Percentiles rank a stretch among this genome's conserved stretches.
phyloP scores from a whole-genome alignment of 1,140 invertebrate genomes.

The Eueides isabella region DNA sequence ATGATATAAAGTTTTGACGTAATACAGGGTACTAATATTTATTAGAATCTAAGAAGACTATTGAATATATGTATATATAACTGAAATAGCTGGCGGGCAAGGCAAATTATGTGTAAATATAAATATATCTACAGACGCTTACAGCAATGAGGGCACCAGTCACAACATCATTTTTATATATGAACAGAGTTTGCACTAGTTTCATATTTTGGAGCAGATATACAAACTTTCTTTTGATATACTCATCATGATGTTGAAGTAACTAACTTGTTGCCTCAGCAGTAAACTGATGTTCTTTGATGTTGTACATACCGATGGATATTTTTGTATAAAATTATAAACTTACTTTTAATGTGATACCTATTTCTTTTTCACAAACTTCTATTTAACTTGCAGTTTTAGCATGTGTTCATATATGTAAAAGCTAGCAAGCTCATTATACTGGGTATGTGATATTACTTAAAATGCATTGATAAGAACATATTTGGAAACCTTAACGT shows the following conservation, averaged over 20 bases:
- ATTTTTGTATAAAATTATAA: neutral
- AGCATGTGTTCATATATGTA: too few species aligned
- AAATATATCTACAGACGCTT: neutral
- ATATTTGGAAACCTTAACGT: constrained; percentile 1
- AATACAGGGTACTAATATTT: neutral
- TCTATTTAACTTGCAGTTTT: neutral
- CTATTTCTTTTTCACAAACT: neutral
- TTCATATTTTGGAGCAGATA: constrained; percentile 29
- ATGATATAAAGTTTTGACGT: neutral
- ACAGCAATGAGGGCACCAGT: constrained; percentile 22
- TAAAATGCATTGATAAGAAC: neutral
- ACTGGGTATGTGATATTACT: neutral
- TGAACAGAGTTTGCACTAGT: constrained; percentile 23
- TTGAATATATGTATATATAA: too few species aligned
- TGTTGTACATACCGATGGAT: constrained; percentile 5
- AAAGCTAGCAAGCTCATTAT: too few species aligned
- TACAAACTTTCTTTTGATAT: constrained; percentile 34
- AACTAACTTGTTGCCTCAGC: constrained; percentile 18
- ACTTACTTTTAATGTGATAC: neutral
- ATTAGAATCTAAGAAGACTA: neutral
- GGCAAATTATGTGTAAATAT: too few species aligned
- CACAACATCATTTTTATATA: constrained; percentile 25
- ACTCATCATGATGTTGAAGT: neutral
- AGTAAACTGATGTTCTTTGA: constrained; percentile 23
- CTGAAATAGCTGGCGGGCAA: too few species aligned